Evolutionary conservation across 2,113 vertebrate genomes (phyloP).

Genomic region (Falco punctatus): DNA sequence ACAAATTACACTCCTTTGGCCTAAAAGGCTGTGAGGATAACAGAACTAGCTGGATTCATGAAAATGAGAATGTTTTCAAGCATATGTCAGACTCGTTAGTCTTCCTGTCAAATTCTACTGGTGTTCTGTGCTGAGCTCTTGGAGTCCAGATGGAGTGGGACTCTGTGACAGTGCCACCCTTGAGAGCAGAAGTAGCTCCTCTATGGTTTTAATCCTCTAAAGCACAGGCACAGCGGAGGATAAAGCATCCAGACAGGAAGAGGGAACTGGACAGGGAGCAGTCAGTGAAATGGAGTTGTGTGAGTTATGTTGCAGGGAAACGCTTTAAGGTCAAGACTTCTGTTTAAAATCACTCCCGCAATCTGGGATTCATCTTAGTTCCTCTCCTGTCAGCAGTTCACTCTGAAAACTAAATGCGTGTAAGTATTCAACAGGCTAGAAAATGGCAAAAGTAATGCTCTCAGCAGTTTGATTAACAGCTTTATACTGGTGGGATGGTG

Average conservation of each 20-base stretch:
- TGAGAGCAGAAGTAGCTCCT: neutral
- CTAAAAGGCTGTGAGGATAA: neutral
- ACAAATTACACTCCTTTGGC: neutral
- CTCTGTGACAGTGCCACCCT: neutral
- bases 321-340: neutral
- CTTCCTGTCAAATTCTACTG: neutral
- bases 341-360: neutral
- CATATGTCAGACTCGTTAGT: neutral
- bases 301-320: neutral
- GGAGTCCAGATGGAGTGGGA: fast-evolving
- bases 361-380: neutral
- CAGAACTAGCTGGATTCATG: neutral
- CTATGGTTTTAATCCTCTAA: neutral
- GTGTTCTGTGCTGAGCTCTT: neutral
- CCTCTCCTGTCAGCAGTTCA: neutral
- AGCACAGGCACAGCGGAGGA: neutral
- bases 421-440: neutral
- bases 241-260: neutral
- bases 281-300: neutral
- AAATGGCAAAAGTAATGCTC: neutral
- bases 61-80: neutral
- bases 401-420: neutral
- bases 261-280: neutral
- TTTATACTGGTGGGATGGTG: neutral
- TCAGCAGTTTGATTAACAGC: neutral